Evolutionary conservation across 2,797 vertebrate genomes (phyloP).

Genomic region (Furcifer pardalis): DNA sequence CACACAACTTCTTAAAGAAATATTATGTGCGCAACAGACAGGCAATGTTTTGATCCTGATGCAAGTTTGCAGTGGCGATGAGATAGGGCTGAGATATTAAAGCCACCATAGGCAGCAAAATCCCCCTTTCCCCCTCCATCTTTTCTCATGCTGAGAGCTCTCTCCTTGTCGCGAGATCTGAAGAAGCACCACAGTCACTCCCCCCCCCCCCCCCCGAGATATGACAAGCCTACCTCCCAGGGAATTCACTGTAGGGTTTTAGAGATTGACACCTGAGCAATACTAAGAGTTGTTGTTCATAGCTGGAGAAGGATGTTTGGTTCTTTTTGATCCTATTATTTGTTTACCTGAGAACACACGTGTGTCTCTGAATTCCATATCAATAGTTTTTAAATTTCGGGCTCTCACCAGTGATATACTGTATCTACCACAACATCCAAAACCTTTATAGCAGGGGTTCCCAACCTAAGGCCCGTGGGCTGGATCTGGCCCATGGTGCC

Average conservation of each 20-base stretch:
- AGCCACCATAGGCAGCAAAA: no score
- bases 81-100: no score
- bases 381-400: not conserved
- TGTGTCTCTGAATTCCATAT: not conserved
- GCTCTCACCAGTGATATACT: not conserved
- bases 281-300: not conserved
- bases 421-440: not conserved
- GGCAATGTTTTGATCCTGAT: no score
- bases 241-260: not conserved
- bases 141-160: no score
- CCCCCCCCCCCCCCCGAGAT: not conserved
- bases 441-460: not conserved
- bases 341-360: not conserved
- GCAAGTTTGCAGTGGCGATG: no score
- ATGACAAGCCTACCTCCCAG: not conserved
- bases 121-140: no score
- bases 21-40: no score
- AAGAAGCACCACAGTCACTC: no score
- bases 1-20: no score
- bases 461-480: no score
- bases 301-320: not conserved
- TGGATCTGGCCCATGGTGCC: no score
- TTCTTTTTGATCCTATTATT: not conserved
- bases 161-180: no score
- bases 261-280: not conserved